phyloP scores from a whole-genome alignment of 2,888 invertebrate species.

The Pseudococcus jackbeardsleyi region DNA sequence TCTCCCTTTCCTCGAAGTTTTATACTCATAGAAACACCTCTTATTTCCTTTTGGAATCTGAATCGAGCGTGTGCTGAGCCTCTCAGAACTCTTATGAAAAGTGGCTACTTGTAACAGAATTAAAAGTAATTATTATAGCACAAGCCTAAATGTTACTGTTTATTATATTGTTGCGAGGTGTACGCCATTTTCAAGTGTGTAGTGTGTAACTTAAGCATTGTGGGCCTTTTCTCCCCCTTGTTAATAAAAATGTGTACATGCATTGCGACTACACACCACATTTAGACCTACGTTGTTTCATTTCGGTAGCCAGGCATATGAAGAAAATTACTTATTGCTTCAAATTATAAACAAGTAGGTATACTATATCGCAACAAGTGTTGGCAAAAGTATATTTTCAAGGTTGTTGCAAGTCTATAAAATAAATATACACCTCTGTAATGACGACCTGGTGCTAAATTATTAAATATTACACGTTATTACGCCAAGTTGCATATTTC shows the following conservation, averaged over 20 bases:
- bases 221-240: background rate
- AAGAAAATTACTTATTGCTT: too few species aligned
- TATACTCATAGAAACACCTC: background rate
- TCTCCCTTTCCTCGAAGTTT: background rate
- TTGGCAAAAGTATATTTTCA: background rate
- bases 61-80: background rate
- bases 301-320: too few species aligned
- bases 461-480: background rate
- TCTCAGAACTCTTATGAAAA: conserved; percentile 42
- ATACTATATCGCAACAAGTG: background rate
- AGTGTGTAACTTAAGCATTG: background rate
- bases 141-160: conserved; percentile 47
- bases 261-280: background rate
- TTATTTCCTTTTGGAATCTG: background rate
- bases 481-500: conserved; percentile 25
- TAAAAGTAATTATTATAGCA: conserved; percentile 32
- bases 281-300: too few species aligned
- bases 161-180: conserved; percentile 33
- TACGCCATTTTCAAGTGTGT: conserved; percentile 10
- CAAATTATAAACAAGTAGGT: too few species aligned
- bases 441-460: background rate
- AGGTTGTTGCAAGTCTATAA: conserved; percentile 8
- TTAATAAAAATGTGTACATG: conserved; percentile 3
- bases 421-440: background rate
- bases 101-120: conserved; percentile 51